Evolutionary conservation across 2,797 vertebrate species (phyloP).

Genomic region (Chaetodon trifasciatus): DNA sequence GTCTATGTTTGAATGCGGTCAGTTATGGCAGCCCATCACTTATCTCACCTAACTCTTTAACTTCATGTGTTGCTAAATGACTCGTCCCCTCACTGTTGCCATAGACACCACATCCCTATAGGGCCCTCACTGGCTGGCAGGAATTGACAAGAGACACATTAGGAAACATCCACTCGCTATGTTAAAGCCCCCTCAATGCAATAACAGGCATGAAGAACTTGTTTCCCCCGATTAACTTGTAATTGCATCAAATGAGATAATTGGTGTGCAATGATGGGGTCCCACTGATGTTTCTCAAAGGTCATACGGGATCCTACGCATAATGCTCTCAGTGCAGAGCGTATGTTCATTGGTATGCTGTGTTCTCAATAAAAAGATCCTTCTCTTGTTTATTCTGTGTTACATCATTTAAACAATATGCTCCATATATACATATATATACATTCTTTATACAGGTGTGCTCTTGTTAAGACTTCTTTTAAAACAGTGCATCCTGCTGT

Average conservation of each 20-base stretch:
- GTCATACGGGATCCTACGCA: constrained; percentile 47
- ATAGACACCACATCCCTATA: constrained; percentile 82
- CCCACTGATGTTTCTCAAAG: constrained; percentile 30
- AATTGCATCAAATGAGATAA: constrained; percentile 56
- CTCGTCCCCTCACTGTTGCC: constrained; percentile 69
- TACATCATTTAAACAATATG: not conserved
- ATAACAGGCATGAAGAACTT: constrained; percentile 52
- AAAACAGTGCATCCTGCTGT: too few relatives aligned
- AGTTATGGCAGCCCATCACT: not conserved
- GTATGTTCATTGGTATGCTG: constrained; percentile 54
- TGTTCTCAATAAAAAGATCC: constrained; percentile 69
- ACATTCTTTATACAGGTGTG: too few relatives aligned
- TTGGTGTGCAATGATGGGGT: constrained; percentile 42
- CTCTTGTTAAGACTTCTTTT: too few relatives aligned
- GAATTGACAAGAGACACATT: constrained; percentile 62
- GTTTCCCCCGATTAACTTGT: constrained; percentile 25
- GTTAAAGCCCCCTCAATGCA: constrained; percentile 52
- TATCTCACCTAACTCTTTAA: constrained; percentile 48
- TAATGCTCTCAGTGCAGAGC: constrained; percentile 34
- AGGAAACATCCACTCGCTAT: constrained; percentile 54
- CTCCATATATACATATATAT: not conserved
- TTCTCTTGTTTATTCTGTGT: constrained; percentile 21
- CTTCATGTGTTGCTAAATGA: constrained; percentile 54
- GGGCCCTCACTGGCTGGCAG: constrained; percentile 58
- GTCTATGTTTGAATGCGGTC: constrained; percentile 25